These are phyloP conservation scores for Drosophila mettleri DNA, from an alignment of 2,888 invertebrate species.

Conservation along the genomic window DNA sequence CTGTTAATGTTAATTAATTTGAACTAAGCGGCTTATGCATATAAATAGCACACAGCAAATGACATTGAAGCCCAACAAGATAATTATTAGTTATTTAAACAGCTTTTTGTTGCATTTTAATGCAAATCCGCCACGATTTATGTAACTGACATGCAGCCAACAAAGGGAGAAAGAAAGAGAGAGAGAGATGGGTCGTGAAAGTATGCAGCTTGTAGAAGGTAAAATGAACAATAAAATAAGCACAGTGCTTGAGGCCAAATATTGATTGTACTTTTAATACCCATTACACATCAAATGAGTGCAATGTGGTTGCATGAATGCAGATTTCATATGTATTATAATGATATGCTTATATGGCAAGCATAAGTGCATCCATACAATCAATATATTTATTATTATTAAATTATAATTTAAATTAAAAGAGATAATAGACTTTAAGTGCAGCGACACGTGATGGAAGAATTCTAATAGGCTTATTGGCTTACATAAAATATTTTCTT, in stretches of 20 bases:
- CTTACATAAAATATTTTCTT: background rate
- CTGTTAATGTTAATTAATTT: constrained; percentile 78
- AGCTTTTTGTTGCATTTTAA: constrained; percentile 71
- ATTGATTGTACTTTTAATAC: constrained; percentile 54
- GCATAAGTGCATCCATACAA: background rate
- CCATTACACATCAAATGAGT: background rate
- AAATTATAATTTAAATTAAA: too few species aligned
- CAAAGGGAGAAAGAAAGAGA: background rate
- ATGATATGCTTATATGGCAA: background rate
- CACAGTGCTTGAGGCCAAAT: constrained; percentile 42
- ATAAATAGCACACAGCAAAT: constrained; percentile 66
- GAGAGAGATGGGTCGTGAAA: background rate
- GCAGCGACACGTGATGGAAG: background rate
- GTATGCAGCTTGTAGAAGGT: background rate
- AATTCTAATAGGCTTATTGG: background rate
- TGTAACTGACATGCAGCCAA: constrained; percentile 42
- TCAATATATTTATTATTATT: background rate
- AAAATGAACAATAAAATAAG: constrained; percentile 39
- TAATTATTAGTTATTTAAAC: constrained; percentile 80
- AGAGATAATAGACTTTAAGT: background rate
- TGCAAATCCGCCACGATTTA: constrained; percentile 65
- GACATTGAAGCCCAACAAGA: constrained; percentile 73
- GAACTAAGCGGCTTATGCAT: constrained; percentile 73
- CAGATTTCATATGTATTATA: background rate
- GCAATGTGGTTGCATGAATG: background rate